Evolutionary conservation across 2,888 invertebrate genomes (phyloP).

Genomic region (Cryptocephalus primarius): DNA sequence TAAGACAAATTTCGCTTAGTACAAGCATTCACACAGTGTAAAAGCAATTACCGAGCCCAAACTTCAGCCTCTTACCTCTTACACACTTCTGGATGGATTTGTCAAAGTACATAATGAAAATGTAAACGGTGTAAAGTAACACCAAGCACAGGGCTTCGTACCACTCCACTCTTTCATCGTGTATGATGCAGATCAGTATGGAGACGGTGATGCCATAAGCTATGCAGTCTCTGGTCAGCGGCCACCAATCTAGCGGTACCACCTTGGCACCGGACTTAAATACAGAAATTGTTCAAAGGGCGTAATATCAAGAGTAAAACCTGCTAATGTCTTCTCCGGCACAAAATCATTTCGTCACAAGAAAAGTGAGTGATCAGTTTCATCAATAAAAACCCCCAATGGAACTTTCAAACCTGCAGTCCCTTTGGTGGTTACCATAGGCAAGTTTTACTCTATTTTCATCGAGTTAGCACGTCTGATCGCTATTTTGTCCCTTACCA

Average conservation of each 20-base stretch:
- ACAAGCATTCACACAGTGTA: too few species aligned
- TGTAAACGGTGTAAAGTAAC: slow-evolving; percentile 60
- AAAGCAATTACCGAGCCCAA: too few species aligned
- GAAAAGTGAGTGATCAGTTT: too few species aligned
- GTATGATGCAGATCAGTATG: slow-evolving; percentile 58
- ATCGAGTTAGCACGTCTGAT: too few species aligned
- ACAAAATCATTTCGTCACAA: too few species aligned
- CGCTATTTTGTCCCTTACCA: slow-evolving; percentile 36
- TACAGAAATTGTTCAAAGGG: neutral
- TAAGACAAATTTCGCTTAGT: too few species aligned
- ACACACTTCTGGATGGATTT: slow-evolving; percentile 75
- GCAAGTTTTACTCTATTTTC: too few species aligned
- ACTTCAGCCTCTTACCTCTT: slow-evolving; percentile 41
- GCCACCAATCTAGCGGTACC: slow-evolving; percentile 67
- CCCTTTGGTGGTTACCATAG: too few species aligned
- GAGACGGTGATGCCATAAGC: slow-evolving; percentile 67
- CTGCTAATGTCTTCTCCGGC: too few species aligned
- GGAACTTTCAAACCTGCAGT: too few species aligned
- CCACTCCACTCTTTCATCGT: slow-evolving; percentile 69
- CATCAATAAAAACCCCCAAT: too few species aligned
- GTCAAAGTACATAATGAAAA: slow-evolving; percentile 56
- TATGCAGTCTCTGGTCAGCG: slow-evolving; percentile 63
- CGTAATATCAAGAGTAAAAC: too few species aligned
- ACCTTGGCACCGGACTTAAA: slow-evolving; percentile 43
- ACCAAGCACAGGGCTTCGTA: slow-evolving; percentile 67